Evolutionary conservation across 2,888 invertebrate genomes (phyloP).

Genomic region (Germaria angustata): DNA sequence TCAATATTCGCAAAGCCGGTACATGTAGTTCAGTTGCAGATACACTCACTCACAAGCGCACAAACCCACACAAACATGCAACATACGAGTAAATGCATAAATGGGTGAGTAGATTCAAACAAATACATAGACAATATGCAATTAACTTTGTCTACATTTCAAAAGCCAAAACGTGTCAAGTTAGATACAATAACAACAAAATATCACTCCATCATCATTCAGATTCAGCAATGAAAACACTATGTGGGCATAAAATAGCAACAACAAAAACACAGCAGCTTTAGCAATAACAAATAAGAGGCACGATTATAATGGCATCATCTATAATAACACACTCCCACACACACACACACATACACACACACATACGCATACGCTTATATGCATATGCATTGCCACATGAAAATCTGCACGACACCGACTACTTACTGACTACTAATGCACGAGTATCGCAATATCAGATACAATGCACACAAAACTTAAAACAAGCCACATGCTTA

Average conservation of each 20-base stretch:
- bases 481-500: conserved; percentile 68
- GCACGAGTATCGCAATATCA: conserved; percentile 41
- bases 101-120: not conserved
- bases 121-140: conserved; percentile 47
- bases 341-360: conserved; percentile 46
- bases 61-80: not conserved
- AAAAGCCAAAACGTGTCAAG: conserved; percentile 59
- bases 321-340: conserved; percentile 62
- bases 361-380: not conserved
- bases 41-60: not conserved
- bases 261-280: conserved; percentile 8
- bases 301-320: conserved; percentile 51
- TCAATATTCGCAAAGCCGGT: conserved; percentile 20
- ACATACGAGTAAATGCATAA: not conserved
- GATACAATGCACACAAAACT: conserved; percentile 66
- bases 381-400: not conserved
- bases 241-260: conserved; percentile 36
- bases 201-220: conserved; percentile 58
- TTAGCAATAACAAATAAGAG: conserved; percentile 49
- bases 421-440: not conserved
- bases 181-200: conserved; percentile 40
- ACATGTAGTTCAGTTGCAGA: not conserved
- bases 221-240: conserved; percentile 40
- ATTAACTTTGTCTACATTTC: conserved; percentile 58
- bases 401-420: not conserved